phyloP scores from a whole-genome alignment of 2,888 invertebrate species.

The Chloromyia formosa region DNA sequence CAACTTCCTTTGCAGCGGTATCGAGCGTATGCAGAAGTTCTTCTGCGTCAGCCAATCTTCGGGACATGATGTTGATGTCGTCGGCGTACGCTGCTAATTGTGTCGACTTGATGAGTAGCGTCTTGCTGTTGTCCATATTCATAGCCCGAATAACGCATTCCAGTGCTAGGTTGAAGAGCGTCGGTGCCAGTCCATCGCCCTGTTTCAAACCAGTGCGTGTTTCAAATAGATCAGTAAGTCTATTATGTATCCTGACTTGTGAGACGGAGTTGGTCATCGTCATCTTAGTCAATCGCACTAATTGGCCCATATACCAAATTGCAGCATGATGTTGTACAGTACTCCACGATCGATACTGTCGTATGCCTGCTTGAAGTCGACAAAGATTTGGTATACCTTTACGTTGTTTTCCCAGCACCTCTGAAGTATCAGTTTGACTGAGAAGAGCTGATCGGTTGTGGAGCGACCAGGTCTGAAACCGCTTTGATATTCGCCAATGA shows the following conservation, averaged over 20 bases:
- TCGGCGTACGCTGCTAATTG: too few species aligned
- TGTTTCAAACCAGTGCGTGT: not conserved
- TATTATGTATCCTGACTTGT: not conserved
- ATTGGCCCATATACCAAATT: not conserved
- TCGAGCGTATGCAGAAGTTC: too few species aligned
- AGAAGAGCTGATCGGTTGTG: too few species aligned
- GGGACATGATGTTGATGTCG: too few species aligned
- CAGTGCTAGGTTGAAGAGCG: not conserved
- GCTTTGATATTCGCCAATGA: too few species aligned
- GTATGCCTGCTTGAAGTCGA: slow-evolving; percentile 7
- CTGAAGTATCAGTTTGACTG: not conserved
- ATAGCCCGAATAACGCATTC: not conserved
- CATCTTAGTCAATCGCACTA: not conserved
- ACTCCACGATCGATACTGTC: not conserved
- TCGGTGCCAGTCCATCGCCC: not conserved
- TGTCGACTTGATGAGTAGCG: too few species aligned
- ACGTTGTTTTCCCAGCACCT: not conserved
- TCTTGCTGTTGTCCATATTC: too few species aligned
- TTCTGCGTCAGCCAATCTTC: too few species aligned
- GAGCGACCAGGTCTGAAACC: not conserved
- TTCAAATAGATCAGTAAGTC: not conserved
- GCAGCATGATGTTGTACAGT: not conserved
- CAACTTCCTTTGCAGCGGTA: too few species aligned
- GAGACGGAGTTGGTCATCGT: not conserved
- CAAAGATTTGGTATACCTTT: not conserved